Conservation (phyloP, 2,797 vertebrate genomes). For the Coccyzus lansbergi region DNA sequence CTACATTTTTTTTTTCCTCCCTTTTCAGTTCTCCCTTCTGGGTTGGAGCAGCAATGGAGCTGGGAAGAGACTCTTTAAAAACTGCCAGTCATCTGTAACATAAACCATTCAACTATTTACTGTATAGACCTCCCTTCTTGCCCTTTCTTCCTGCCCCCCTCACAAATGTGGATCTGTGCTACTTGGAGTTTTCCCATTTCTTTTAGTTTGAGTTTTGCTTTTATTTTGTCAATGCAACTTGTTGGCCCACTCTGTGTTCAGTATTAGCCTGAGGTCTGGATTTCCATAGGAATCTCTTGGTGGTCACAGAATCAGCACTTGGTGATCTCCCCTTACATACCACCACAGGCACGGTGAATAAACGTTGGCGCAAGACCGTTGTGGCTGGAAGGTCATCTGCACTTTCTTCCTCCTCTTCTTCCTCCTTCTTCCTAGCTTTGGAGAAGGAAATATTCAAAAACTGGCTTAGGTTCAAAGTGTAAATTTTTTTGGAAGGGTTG, state of each 20-base stretch:
- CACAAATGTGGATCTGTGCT: constrained; percentile 77
- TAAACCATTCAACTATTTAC: constrained; percentile 80
- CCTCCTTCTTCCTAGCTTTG: constrained; percentile 69
- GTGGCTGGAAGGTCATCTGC: constrained; percentile 73
- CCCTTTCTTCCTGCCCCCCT: constrained; percentile 68
- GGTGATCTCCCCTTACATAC: constrained; percentile 49
- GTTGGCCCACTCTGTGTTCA: constrained; percentile 79
- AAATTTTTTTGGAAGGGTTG: constrained; percentile 78
- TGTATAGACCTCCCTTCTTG: constrained; percentile 80
- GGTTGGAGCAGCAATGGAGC: constrained; percentile 80
- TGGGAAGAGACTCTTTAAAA: constrained; percentile 81
- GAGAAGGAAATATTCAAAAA: constrained; percentile 78
- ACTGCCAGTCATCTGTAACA: constrained; percentile 82
- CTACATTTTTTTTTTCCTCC: constrained; percentile 69
- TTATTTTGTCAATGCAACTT: constrained; percentile 73
- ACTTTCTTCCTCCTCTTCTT: constrained; percentile 69
- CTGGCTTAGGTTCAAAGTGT: constrained; percentile 81
- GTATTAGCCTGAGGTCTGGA: constrained; percentile 80
- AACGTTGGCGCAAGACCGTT: constrained; percentile 70
- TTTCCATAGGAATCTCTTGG: constrained; percentile 71
- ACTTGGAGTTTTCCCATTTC: constrained; percentile 72
- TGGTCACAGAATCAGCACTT: constrained; percentile 65
- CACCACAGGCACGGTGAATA: constrained; percentile 65
- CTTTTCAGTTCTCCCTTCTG: constrained; percentile 76
- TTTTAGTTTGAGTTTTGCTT: constrained; percentile 73